Percentiles rank a stretch among this genome's conserved stretches.
Conservation (phyloP, 2,797 vertebrate species). For the Hipposideros larvatus region DNA sequence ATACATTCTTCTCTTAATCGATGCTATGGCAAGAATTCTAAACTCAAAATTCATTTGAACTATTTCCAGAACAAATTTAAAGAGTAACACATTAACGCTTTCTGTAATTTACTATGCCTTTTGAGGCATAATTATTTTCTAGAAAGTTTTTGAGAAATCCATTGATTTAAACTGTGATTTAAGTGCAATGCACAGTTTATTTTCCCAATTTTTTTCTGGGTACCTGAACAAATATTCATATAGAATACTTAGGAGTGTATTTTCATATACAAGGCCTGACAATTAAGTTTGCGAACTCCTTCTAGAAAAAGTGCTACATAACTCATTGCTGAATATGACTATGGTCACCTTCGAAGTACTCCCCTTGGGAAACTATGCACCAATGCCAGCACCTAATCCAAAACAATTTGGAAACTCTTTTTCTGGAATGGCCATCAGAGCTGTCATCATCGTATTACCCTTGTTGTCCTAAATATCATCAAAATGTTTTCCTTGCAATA, state of each 20-base stretch:
- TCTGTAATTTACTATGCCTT: background rate
- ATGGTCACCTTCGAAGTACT: too few species aligned
- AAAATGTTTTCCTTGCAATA: too few species aligned
- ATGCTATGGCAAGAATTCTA: background rate
- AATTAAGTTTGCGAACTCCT: too few species aligned
- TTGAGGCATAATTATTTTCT: background rate
- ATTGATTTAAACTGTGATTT: background rate
- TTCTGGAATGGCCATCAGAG: too few species aligned
- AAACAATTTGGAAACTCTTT: too few species aligned
- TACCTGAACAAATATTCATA: background rate
- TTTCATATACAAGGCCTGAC: background rate
- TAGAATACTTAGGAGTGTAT: slow-evolving; percentile 15
- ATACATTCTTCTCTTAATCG: background rate
- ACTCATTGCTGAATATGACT: too few species aligned
- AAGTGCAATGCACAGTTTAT: background rate
- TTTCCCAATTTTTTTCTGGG: background rate
- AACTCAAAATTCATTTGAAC: background rate
- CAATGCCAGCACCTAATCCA: too few species aligned
- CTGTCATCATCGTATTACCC: too few species aligned
- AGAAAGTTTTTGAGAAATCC: background rate
- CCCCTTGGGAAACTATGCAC: too few species aligned
- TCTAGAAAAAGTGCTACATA: too few species aligned
- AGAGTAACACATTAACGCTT: background rate
- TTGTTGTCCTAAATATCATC: too few species aligned
- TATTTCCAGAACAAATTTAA: background rate